Base-by-base conservation (phyloP, 2,113 vertebrate species). In the Caracal caracal region DNA sequence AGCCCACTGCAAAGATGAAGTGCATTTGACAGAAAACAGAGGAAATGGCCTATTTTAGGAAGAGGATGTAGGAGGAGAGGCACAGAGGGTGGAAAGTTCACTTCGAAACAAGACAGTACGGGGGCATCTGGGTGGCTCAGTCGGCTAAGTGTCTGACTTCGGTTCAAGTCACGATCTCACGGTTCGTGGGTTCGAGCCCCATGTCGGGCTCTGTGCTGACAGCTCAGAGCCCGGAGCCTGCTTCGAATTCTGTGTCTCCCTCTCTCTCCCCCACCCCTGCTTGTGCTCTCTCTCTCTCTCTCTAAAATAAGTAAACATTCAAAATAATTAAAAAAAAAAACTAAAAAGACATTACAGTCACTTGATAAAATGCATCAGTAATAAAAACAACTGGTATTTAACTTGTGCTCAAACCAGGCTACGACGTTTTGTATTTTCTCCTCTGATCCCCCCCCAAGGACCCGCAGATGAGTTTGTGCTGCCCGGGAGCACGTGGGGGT, bases 381-480 rank as follows among this genome's bases (percentile, higher is more conserved):
- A 40, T 43, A 43, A 37, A 56, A 79, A 86, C 16, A 51, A 43
- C n/a, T 24, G n/a, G 37, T 9, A 22, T 33, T n/a, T 35, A 75
- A 28, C 66, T 24, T 71, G 68, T 26, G 33, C 53, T 83, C 53
- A 89, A 37, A 66, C 37, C 20, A 24, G 6, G 53, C 79, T 63
- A 33, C 24, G 35, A 68, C 3, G 40, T 16, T 37, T 24, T 35
- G 37, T 28, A 26, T 59, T 82, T 93, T 66, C 33, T 63, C 68
- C 68, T 90, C n/a, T n/a, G n/a, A 15, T 37, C 65, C 47, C 47
- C 47, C 81, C 83, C 24, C 61, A 71, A 88, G 51, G 51, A 16
- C 10, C 37, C 17, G 3, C 0, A 73, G n/a, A 30, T 15, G 5
- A n/a, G 22, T 13, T 22, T 7, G n/a, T 35, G 33, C 10, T 17